A percentile compares a stretch with the other conserved stretches of the same genome.
phyloP scores from a whole-genome alignment of 1,140 invertebrate genomes.

The Papilio machaon region DNA sequence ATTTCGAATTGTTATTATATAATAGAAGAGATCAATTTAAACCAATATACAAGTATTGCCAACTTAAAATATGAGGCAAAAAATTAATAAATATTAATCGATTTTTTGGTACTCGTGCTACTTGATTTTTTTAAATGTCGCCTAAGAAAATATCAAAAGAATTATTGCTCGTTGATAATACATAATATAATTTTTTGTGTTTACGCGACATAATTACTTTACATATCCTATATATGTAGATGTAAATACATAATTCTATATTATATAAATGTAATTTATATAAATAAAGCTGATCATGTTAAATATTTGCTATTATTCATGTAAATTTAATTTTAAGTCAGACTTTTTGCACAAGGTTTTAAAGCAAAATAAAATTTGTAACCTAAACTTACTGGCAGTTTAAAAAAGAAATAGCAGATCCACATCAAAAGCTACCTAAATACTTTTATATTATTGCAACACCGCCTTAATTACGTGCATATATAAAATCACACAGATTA shows the following conservation, averaged over 20 bases:
- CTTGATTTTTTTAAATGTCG: neutral
- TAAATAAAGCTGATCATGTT: neutral
- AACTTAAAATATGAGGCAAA: neutral
- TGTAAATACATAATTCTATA: neutral
- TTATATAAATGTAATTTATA: neutral
- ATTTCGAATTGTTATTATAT: neutral
- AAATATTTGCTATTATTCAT: neutral
- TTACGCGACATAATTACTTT: neutral
- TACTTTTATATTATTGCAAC: slow-evolving; percentile 2
- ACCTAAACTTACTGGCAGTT: neutral
- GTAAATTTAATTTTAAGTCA: neutral
- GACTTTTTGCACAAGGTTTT: neutral
- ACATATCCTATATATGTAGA: neutral
- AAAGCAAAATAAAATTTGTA: neutral
- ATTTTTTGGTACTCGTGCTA: neutral
- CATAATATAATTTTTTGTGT: neutral
- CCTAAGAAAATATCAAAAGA: neutral
- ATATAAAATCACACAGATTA: slow-evolving; percentile 4
- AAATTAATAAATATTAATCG: too few relatives aligned
- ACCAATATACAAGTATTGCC: slow-evolving; percentile 2
- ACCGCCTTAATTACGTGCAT: slow-evolving; percentile 8
- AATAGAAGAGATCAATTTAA: neutral
- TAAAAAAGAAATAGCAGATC: slow-evolving; percentile 5
- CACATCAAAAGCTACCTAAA: slow-evolving; percentile 3
- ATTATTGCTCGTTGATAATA: neutral